Conservation (phyloP, 2,113 vertebrate species). For the Tychaedon coryphoeus region DNA sequence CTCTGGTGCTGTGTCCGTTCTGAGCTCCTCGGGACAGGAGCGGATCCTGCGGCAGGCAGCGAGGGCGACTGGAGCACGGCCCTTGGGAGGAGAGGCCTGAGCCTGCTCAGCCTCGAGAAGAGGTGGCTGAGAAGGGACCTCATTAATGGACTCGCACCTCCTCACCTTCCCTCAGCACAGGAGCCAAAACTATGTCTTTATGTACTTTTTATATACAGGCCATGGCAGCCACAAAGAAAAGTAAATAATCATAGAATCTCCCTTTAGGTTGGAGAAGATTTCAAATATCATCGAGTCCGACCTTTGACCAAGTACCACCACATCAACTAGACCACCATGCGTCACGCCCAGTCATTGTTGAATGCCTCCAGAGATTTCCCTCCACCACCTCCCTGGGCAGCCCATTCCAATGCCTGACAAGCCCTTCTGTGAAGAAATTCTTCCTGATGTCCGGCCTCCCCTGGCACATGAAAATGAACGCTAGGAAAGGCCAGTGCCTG, state of each 20-base stretch:
- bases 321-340: fast-evolving
- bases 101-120: not conserved
- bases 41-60: no score
- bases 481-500: not conserved
- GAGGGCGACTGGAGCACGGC: not conserved
- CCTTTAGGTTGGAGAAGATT: not conserved
- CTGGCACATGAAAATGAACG: fast-evolving
- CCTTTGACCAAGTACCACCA: not conserved
- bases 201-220: not conserved
- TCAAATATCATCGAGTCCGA: not conserved
- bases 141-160: fast-evolving
- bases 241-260: not conserved
- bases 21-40: not conserved
- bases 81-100: not conserved
- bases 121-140: not conserved
- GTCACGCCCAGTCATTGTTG: fast-evolving
- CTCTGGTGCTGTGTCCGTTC: not conserved
- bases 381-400: not conserved
- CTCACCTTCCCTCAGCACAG: fast-evolving
- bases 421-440: not conserved
- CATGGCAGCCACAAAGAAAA: not conserved
- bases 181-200: not conserved
- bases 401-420: not conserved
- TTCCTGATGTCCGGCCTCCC: not conserved
- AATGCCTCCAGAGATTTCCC: not conserved